Evolutionary conservation across 2,888 invertebrate genomes (phyloP), one percentile per base, ranked within the genome.

Genomic region (Epicampocera succincta): DNA sequence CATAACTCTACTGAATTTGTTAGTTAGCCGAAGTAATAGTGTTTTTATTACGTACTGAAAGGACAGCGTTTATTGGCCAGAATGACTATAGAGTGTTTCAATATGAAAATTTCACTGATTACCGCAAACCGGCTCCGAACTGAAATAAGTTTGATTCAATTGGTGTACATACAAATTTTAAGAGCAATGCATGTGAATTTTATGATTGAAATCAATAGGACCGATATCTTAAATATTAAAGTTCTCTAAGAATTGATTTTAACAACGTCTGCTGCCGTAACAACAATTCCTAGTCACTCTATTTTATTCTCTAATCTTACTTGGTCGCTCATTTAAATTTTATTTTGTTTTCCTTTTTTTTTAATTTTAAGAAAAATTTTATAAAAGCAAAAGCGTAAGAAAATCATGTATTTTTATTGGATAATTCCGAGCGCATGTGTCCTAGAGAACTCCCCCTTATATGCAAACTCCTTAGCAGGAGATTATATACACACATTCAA

Each of bases 351-450:
- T 77, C 68, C 74, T 52, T 25, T 25, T 25, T 33, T 33, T 33
- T 33, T 33, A 9, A 61, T 60, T 77, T 78, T 69, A 66, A 65
- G 63, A 52, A 71, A 75, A 82, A 78, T 78, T 78, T 82, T 66
- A 74, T 60, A 74, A 56, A 82, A 82, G 76, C 65, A 66, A 40
- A 68, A 52, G 66, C 58, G 44, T 15, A 66, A 44, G 71, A 71
- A 76, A 69, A 60, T 60, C 74, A 75, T 75, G 78, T 75, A 78
- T 82, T 82, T 65, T 82, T 82, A 82, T 82, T 82, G 82, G 82
- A 78, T 71, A 78, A 78, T 75, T 66, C 78, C n/a, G 46, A 78
- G 82, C 82, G 82, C 82, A 82, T 82, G 82, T 82, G 82, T 82
- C 71, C 72, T 82, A 60, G 74, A 82, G 74, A 66, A 75, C 68